These are phyloP conservation scores for Fregata magnificens DNA, from an alignment of 2,113 vertebrate genomes.

Conservation along the genomic window DNA sequence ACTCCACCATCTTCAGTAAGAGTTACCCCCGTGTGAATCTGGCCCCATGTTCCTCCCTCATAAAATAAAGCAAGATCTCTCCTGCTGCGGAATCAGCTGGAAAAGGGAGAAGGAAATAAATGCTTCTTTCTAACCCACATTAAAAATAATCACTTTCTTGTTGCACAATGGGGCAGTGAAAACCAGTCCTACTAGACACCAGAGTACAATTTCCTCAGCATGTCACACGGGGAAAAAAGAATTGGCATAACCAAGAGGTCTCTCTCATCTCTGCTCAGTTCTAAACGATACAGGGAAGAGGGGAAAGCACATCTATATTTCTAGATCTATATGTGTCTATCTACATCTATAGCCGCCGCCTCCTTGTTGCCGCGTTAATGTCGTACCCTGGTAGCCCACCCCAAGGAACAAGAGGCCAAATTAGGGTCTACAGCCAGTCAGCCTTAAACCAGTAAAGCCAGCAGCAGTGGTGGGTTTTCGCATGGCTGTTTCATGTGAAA, in stretches of 20 bases:
- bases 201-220: conserved; percentile 6
- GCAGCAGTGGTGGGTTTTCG: not conserved
- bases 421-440: not conserved
- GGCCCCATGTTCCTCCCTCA: not conserved
- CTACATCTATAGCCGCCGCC: too few species aligned
- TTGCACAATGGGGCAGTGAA: conserved; percentile 14
- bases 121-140: not conserved
- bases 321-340: too few species aligned
- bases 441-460: not conserved
- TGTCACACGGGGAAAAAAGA: not conserved
- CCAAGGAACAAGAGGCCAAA: not conserved
- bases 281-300: not conserved
- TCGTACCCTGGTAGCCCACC: not conserved
- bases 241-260: not conserved
- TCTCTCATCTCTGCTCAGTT: conserved; percentile 9
- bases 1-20: not conserved
- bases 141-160: conserved; percentile 39
- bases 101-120: not conserved
- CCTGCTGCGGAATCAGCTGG: not conserved
- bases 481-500: not conserved
- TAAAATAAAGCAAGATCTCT: not conserved
- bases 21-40: not conserved
- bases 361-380: not conserved
- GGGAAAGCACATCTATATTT: not conserved
- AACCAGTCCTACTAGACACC: not conserved